phyloP scores from a whole-genome alignment of 2,888 invertebrate species.

The Autographa gamma region DNA sequence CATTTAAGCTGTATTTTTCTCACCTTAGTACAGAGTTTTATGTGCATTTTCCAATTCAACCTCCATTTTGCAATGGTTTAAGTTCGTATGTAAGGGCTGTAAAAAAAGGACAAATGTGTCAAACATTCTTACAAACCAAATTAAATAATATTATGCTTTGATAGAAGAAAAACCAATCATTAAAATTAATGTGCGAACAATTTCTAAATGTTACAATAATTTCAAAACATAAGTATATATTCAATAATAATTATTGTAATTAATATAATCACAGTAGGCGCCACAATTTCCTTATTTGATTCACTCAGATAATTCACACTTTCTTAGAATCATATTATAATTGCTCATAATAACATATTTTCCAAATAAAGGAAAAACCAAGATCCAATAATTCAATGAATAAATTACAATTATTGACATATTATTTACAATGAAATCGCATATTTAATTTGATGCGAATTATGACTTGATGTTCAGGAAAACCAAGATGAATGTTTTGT shows the following conservation, averaged over 20 bases:
- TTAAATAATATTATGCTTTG: no score
- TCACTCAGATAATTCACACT: conserved; percentile 20
- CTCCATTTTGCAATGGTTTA: no score
- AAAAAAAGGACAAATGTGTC: no score
- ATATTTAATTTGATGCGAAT: conserved; percentile 10
- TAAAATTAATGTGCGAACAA: not conserved
- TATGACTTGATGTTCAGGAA: conserved; percentile 31
- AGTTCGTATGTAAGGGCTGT: no score
- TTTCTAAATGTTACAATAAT: not conserved
- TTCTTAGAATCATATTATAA: conserved; percentile 43
- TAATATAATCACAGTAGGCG: conserved; percentile 23
- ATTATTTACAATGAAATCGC: conserved; percentile 26
- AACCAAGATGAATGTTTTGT: conserved; percentile 24
- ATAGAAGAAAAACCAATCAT: not conserved
- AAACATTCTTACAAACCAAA: no score
- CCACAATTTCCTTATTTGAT: conserved; percentile 43
- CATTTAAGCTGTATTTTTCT: no score
- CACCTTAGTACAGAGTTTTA: no score
- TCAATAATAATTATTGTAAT: not conserved
- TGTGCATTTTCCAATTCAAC: no score
- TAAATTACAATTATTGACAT: conserved; percentile 38
- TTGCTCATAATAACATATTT: conserved; percentile 26
- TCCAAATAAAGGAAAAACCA: conserved; percentile 52
- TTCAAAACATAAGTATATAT: not conserved
- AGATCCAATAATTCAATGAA: conserved; percentile 21